phyloP scores from a whole-genome alignment of 2,113 vertebrate genomes.

The Petromus typicus region DNA sequence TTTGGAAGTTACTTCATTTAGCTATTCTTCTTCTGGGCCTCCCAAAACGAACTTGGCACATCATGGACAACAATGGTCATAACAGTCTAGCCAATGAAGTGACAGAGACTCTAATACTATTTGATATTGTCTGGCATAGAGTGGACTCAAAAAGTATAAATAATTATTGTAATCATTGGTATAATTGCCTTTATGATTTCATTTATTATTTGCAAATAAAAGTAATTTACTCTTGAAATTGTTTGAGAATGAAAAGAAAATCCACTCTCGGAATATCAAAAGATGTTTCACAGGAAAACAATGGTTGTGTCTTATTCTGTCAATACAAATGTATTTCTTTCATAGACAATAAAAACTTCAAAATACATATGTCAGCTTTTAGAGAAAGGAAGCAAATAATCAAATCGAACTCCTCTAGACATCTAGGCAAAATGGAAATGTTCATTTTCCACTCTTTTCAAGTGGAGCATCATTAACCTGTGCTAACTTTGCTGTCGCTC shows the following conservation, averaged over 20 bases:
- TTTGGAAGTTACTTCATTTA: background rate
- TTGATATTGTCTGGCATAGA: background rate
- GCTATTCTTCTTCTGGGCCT: background rate
- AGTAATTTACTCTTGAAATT: slow-evolving; percentile 9
- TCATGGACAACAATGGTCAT: background rate
- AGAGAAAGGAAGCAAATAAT: background rate
- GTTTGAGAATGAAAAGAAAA: slow-evolving; percentile 31
- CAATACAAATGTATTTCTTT: slow-evolving; percentile 41
- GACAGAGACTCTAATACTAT: background rate
- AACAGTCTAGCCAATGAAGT: background rate
- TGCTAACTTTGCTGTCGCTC: background rate
- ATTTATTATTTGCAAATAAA: slow-evolving; percentile 8
- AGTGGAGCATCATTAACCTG: background rate
- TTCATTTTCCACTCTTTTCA: slow-evolving; percentile 19
- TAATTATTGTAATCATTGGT: background rate
- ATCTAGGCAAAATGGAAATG: background rate
- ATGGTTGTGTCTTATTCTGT: background rate
- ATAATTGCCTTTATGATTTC: background rate
- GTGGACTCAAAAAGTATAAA: background rate
- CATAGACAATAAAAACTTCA: slow-evolving; percentile 40
- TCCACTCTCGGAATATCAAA: background rate
- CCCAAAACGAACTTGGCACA: background rate
- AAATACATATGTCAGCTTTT: slow-evolving; percentile 1
- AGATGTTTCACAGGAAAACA: background rate
- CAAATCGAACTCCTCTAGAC: background rate